These are phyloP conservation scores for Hyperoplus immaculatus DNA, from an alignment of 2,797 vertebrate genomes.

Conservation along the genomic window DNA sequence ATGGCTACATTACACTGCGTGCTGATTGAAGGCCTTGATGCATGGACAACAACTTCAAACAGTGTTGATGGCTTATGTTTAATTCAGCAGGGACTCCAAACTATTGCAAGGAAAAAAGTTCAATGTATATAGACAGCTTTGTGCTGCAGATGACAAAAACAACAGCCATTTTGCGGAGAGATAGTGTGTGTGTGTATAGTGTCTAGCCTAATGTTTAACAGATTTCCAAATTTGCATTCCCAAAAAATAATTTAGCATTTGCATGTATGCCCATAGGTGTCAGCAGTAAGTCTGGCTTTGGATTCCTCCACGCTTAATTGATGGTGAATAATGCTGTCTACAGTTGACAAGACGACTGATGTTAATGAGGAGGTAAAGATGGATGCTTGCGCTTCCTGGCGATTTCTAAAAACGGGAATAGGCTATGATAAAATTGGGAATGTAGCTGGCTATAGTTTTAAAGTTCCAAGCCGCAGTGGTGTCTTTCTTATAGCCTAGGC, in stretches of 20 bases:
- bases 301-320: constrained; percentile 69
- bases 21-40: constrained; percentile 51
- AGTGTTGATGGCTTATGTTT: constrained; percentile 62
- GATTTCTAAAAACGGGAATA: constrained; percentile 67
- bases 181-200: not conserved
- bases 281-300: constrained; percentile 56
- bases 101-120: constrained; percentile 49
- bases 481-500: constrained; percentile 17
- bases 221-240: constrained; percentile 69
- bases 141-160: constrained; percentile 51
- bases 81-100: constrained; percentile 67
- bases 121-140: constrained; percentile 72
- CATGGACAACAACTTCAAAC: constrained; percentile 56
- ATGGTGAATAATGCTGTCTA: constrained; percentile 75
- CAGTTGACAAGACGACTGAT: constrained; percentile 67
- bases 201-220: constrained; percentile 34
- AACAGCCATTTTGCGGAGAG: constrained; percentile 28
- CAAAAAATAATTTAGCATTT: constrained; percentile 57
- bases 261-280: constrained; percentile 57
- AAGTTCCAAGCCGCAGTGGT: constrained; percentile 45
- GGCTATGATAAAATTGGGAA: constrained; percentile 43
- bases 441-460: constrained; percentile 60
- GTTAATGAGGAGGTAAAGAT: constrained; percentile 75
- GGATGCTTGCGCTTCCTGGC: constrained; percentile 62
- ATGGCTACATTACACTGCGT: not conserved